phyloP scores from a whole-genome alignment of 2,888 invertebrate genomes.

The Andrena minutula region DNA sequence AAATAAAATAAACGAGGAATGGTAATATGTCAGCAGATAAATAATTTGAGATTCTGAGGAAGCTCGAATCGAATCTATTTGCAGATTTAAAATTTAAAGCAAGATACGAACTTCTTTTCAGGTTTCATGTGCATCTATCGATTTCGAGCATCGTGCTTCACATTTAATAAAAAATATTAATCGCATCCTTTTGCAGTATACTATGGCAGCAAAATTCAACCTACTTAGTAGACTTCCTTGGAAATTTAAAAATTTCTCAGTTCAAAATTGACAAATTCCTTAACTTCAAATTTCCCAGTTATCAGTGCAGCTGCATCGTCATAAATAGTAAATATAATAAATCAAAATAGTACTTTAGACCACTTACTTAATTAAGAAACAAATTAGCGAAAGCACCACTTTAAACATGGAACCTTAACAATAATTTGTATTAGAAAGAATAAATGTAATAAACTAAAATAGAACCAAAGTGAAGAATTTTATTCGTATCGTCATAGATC shows the following conservation, averaged over 20 bases:
- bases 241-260: neutral
- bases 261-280: neutral
- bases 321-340: too few species aligned
- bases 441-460: too few species aligned
- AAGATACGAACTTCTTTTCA: neutral
- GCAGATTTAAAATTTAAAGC: constrained; percentile 21
- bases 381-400: too few species aligned
- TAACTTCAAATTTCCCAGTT: neutral
- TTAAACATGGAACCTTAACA: too few species aligned
- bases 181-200: constrained; percentile 15
- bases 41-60: neutral
- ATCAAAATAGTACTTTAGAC: too few species aligned
- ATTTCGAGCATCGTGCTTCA: constrained; percentile 14
- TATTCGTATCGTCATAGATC: too few species aligned
- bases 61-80: neutral
- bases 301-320: neutral
- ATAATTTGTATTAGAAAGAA: too few species aligned
- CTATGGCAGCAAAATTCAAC: neutral
- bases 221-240: neutral
- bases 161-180: constrained; percentile 40
- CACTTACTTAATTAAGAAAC: too few species aligned
- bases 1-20: neutral
- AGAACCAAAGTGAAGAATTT: neutral
- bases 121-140: constrained; percentile 9
- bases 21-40: neutral